Percentiles rank a stretch among this genome's conserved stretches.
These are phyloP conservation scores for Tachystola acroxantha DNA, from an alignment of 2,888 invertebrate genomes.

Conservation along the genomic window DNA sequence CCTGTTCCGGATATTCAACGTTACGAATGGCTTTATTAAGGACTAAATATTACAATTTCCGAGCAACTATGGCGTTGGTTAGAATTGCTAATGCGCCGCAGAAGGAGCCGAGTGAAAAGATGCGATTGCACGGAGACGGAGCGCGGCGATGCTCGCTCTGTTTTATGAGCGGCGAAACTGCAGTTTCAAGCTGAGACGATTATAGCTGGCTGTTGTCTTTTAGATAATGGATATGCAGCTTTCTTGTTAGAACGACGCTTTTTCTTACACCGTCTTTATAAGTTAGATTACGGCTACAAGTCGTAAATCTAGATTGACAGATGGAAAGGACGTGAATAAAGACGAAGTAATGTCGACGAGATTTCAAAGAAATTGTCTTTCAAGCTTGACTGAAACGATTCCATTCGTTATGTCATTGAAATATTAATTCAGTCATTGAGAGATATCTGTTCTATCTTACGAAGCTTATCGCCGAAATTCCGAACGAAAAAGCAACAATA, in stretches of 20 bases:
- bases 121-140: slow-evolving; percentile 54
- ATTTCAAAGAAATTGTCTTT: not conserved
- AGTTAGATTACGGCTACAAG: not conserved
- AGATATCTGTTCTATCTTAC: not conserved
- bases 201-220: slow-evolving; percentile 46
- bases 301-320: not conserved
- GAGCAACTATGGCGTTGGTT: slow-evolving; percentile 61
- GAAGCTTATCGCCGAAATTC: slow-evolving; percentile 30
- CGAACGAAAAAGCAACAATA: slow-evolving; percentile 38
- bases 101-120: slow-evolving; percentile 62
- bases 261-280: slow-evolving; percentile 11
- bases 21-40: slow-evolving; percentile 74
- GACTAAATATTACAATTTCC: slow-evolving; percentile 72
- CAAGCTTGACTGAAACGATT: too few species aligned
- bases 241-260: slow-evolving; percentile 20
- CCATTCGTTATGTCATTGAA: too few species aligned
- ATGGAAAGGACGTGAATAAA: not conserved
- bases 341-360: not conserved
- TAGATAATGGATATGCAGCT: slow-evolving; percentile 48
- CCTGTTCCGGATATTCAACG: slow-evolving; percentile 63
- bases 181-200: slow-evolving; percentile 54
- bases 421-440: too few species aligned
- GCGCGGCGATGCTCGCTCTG: slow-evolving; percentile 41
- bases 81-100: slow-evolving; percentile 65
- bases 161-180: slow-evolving; percentile 66